phyloP scores from a whole-genome alignment of 1,140 invertebrate genomes.

The Pararge aegeria region DNA sequence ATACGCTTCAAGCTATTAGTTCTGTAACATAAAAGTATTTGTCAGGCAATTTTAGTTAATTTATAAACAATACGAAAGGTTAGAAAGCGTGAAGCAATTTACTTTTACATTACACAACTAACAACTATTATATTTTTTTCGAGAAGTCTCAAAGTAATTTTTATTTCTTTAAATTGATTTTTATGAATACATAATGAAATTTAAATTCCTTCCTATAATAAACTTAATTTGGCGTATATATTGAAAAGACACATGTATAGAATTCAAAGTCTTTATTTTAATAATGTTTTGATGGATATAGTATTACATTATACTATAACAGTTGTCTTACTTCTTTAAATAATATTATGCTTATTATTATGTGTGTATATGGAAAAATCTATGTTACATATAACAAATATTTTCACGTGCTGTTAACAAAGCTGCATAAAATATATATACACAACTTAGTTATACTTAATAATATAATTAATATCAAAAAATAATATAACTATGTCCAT shows the following conservation, averaged over 20 bases:
- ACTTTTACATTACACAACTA: slow-evolving; percentile 33
- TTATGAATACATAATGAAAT: too few species aligned
- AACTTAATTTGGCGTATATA: not conserved
- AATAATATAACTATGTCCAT: not conserved
- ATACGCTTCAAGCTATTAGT: slow-evolving; percentile 82
- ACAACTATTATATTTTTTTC: slow-evolving; percentile 5
- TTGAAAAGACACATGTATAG: slow-evolving; percentile 3
- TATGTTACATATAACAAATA: not conserved
- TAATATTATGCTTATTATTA: not conserved
- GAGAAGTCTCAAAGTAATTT: too few species aligned
- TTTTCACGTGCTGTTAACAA: not conserved
- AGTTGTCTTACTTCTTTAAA: not conserved
- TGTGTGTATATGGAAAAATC: not conserved
- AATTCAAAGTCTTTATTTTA: slow-evolving; percentile 22
- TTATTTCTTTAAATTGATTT: too few species aligned
- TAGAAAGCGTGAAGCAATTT: slow-evolving; percentile 22
- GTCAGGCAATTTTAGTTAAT: slow-evolving; percentile 2
- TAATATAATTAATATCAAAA: not conserved
- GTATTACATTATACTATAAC: slow-evolving; percentile 1
- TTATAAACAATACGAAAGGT: slow-evolving; percentile 5
- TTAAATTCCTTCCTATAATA: too few species aligned
- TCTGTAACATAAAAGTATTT: slow-evolving; percentile 61
- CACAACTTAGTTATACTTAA: not conserved
- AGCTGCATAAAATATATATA: not conserved
- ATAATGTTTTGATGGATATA: slow-evolving; percentile 1